Percentiles rank a stretch among this genome's conserved stretches.
Conservation (phyloP, 2,113 vertebrate species). For the Pandion haliaetus region DNA sequence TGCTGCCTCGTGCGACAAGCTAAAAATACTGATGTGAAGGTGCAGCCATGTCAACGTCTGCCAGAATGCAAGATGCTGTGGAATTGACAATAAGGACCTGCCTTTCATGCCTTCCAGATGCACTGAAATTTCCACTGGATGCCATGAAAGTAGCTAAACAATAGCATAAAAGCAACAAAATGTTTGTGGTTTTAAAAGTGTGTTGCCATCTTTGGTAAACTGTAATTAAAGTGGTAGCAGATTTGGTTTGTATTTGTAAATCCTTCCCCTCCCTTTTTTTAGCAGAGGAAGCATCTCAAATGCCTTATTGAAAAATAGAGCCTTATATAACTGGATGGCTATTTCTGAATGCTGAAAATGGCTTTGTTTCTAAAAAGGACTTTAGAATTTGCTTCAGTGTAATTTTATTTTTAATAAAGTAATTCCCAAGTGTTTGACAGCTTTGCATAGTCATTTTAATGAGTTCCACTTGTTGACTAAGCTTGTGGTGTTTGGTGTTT, state of each 20-base stretch:
- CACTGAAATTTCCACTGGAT: neutral
- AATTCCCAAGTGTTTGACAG: neutral
- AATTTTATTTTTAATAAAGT: slow-evolving; percentile 59
- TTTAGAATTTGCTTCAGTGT: neutral
- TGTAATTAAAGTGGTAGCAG: neutral
- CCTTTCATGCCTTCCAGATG: neutral
- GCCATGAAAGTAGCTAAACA: neutral
- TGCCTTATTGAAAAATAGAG: neutral
- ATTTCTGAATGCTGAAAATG: neutral
- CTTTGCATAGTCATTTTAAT: neutral
- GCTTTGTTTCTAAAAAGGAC: neutral
- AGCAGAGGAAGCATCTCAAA: neutral
- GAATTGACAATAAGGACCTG: neutral
- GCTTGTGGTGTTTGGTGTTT: neutral
- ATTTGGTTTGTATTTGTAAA: neutral
- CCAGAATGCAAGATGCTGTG: neutral
- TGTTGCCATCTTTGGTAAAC: neutral
- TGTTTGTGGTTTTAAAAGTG: neutral
- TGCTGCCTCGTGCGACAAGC: accelerated
- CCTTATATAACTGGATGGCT: neutral
- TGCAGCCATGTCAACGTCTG: neutral
- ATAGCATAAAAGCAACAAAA: neutral
- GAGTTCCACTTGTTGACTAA: neutral
- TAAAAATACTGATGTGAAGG: neutral
- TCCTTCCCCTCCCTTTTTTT: neutral